Evolutionary conservation across 2,797 vertebrate genomes (phyloP), one percentile per base, ranked within the genome.

Genomic region (Clangula hyemalis): DNA sequence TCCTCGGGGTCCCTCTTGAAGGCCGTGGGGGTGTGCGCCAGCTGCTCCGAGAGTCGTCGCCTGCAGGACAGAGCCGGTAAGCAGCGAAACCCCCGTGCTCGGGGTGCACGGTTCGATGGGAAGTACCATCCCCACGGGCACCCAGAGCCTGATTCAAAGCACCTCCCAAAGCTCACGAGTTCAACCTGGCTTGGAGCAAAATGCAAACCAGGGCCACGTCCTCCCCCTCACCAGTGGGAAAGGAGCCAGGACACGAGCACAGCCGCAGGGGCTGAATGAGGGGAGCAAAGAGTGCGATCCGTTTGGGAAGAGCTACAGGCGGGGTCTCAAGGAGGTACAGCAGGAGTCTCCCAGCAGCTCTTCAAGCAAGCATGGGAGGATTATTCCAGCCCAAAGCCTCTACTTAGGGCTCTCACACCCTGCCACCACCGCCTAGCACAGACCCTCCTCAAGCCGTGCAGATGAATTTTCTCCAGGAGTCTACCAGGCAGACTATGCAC

Each of bases 1-100:
- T 99, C 99, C 96, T 99, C 99, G 0, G 99, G 99, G 91, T 99
- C 99, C 72, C 98, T 98, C 76, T 89, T 98, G 94, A 99, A 99
- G n/a, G 99, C 98, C 11, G 99, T 99, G 11, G 99, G 99, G 2
- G 99, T 98, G 94, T 99, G 99, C 3, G 99, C 99, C 45, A 99
- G 96, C 97, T 99, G 99, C 97, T 99, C 99, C 0, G 99, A 99
- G 32, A 99, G 98, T 22, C 99, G 98, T 15, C 99, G 98, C 95
- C 99, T 99, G 89, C 7, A 5, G 8, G 34, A n/a, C 14, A 20
- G 20, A 62, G 76, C 75, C 5, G 36, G 16, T 14, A 10, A 65
- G 49, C 56, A 32, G 18, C 3, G 0, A 47, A 28, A 20, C 32
- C 34, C 24, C 0, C 1, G 19, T 2, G 34, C 49, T 20, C 28